These are phyloP conservation scores for Drosophila erecta DNA, from an alignment of 1,140 invertebrate species.

Conservation along the genomic window DNA sequence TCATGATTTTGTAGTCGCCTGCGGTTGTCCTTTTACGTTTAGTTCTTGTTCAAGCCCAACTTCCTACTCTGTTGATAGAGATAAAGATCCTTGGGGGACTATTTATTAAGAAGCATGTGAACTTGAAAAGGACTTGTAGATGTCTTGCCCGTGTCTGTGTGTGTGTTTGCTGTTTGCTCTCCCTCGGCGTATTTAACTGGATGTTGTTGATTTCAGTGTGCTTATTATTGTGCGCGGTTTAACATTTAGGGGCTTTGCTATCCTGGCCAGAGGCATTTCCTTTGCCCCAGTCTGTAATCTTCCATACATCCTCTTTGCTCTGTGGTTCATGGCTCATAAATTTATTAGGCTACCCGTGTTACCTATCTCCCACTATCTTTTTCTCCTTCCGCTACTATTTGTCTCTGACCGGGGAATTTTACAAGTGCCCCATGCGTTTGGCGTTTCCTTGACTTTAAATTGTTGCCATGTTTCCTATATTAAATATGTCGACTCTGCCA, in stretches of 20 bases:
- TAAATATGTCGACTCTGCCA: constrained; percentile 46
- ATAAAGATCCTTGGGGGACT: constrained; percentile 78
- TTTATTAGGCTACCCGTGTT: constrained; percentile 61
- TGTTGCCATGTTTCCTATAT: constrained; percentile 51
- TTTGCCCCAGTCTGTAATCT: constrained; percentile 1
- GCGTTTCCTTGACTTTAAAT: constrained; percentile 52
- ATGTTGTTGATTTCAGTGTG: constrained; percentile 72
- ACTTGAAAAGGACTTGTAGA: constrained; percentile 82
- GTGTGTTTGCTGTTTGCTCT: constrained; percentile 35
- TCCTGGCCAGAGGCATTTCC: constrained; percentile 43
- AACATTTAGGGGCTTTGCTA: constrained; percentile 61
- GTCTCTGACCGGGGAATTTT: constrained; percentile 24
- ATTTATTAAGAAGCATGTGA: constrained; percentile 83
- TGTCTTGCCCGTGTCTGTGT: constrained; percentile 33
- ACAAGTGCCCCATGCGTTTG: constrained; percentile 40
- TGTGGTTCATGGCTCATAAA: constrained; percentile 59
- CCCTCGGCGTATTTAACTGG: constrained; percentile 44
- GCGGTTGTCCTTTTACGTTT: constrained; percentile 66
- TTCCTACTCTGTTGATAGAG: constrained; percentile 47
- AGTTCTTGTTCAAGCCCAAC: constrained; percentile 46
- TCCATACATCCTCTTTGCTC: constrained; percentile 18
- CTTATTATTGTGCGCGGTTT: constrained; percentile 64
- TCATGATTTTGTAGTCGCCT: constrained; percentile 64
- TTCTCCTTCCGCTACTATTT: constrained; percentile 7
- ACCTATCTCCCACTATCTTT: background rate